Evolutionary conservation across 2,888 invertebrate genomes (phyloP).

Genomic region (Sinhomidia bicolor): DNA sequence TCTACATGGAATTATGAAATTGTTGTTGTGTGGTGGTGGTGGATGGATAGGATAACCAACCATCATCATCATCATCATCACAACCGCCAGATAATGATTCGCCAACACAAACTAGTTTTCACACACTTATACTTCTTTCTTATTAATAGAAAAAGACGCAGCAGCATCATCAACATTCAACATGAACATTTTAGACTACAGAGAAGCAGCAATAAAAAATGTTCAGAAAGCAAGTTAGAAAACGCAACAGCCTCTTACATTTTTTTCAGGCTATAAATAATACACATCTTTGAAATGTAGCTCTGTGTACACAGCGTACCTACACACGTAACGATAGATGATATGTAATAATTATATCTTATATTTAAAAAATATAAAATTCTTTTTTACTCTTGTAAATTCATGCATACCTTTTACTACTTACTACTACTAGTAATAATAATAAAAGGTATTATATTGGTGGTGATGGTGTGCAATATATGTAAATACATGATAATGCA

Average conservation of each 20-base stretch:
- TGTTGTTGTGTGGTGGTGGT: not conserved
- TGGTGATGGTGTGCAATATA: not conserved
- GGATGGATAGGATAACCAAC: not conserved
- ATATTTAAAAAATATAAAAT: too few relatives aligned
- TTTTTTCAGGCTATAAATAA: not conserved
- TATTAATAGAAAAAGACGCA: constrained; percentile 18
- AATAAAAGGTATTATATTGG: constrained; percentile 12
- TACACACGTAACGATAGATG: too few relatives aligned
- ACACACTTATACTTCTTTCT: constrained; percentile 6
- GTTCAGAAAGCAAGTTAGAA: not conserved
- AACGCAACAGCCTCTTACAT: not conserved
- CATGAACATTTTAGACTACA: not conserved
- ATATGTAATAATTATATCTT: too few relatives aligned
- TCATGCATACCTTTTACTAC: not conserved
- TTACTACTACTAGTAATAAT: not conserved
- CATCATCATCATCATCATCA: too few relatives aligned
- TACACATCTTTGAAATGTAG: not conserved
- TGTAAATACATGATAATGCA: not conserved
- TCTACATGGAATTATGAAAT: constrained; percentile 26
- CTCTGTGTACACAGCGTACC: too few relatives aligned
- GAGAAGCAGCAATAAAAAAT: not conserved
- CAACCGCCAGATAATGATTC: constrained; percentile 21
- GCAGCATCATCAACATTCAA: not conserved
- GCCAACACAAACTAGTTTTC: constrained; percentile 41
- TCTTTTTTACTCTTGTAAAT: not conserved